phyloP scores from a whole-genome alignment of 2,797 vertebrate genomes.

The Sebastes jordani region DNA sequence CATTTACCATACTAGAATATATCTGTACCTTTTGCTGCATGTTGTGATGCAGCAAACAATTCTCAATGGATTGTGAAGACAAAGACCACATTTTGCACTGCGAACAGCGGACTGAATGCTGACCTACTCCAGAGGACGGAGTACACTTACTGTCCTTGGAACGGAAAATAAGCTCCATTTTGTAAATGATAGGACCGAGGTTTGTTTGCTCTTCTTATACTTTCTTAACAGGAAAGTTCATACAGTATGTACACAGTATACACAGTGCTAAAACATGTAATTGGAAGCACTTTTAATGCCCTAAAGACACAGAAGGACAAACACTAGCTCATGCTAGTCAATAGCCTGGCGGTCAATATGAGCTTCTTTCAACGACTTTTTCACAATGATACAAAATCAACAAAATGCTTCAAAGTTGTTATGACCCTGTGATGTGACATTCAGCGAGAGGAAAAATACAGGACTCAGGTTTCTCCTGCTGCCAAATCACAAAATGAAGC shows the following conservation, averaged over 20 bases:
- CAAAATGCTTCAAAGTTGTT: background rate
- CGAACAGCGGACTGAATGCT: slow-evolving; percentile 1
- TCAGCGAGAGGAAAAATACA: background rate
- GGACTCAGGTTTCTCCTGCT: background rate
- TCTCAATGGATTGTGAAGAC: slow-evolving; percentile 26
- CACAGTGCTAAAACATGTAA: background rate
- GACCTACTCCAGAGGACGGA: slow-evolving; percentile 17
- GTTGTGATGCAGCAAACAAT: slow-evolving; percentile 16
- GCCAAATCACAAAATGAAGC: background rate
- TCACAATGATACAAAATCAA: background rate
- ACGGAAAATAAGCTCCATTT: slow-evolving; percentile 7
- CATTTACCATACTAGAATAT: background rate
- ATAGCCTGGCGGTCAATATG: background rate
- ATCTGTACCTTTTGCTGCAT: background rate
- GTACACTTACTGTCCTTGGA: slow-evolving; percentile 20
- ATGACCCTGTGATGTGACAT: background rate
- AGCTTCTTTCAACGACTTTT: background rate
- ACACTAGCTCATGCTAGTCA: background rate
- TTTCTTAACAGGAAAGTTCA: background rate
- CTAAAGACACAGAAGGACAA: background rate
- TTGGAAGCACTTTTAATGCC: background rate
- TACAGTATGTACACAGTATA: background rate
- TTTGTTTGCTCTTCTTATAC: slow-evolving; percentile 1
- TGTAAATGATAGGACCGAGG: slow-evolving; percentile 5
- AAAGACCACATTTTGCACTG: slow-evolving; percentile 10